Percentiles rank a stretch among this genome's conserved stretches.
phyloP scores from a whole-genome alignment of 2,888 invertebrate species.

The Anthoptus insignis region DNA sequence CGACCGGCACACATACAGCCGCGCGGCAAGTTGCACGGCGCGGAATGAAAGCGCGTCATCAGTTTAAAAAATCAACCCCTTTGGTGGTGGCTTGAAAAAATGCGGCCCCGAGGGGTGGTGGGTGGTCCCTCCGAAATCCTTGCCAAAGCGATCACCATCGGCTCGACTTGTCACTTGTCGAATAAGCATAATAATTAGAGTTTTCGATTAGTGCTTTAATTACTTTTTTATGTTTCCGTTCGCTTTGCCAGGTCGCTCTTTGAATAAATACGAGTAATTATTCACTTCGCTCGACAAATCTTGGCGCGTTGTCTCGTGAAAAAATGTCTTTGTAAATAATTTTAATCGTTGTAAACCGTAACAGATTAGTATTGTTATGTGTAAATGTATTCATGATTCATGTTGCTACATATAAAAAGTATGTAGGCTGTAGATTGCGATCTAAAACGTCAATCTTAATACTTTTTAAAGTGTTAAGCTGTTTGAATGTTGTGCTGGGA shows the following conservation, averaged over 20 bases:
- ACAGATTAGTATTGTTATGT: not conserved
- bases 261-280: slow-evolving; percentile 34
- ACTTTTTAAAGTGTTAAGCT: not conserved
- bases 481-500: not conserved
- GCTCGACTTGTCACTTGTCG: slow-evolving; percentile 84
- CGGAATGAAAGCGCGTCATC: slow-evolving; percentile 88
- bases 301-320: slow-evolving; percentile 24
- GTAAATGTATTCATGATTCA: slow-evolving; percentile 4
- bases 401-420: not conserved
- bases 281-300: slow-evolving; percentile 28
- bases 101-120: slow-evolving; percentile 74
- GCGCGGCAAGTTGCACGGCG: slow-evolving; percentile 85
- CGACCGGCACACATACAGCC: slow-evolving; percentile 82
- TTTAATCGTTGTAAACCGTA: slow-evolving; percentile 3
- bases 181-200: slow-evolving; percentile 85
- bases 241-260: slow-evolving; percentile 32
- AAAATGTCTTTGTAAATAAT: slow-evolving; percentile 19
- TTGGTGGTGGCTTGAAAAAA: slow-evolving; percentile 83
- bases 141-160: slow-evolving; percentile 84
- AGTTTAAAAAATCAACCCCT: slow-evolving; percentile 88
- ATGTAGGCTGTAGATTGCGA: not conserved
- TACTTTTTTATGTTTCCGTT: slow-evolving; percentile 49
- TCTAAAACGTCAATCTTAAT: slow-evolving; percentile 5
- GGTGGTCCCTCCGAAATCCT: slow-evolving; percentile 83
- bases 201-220: slow-evolving; percentile 77